phyloP scores from a whole-genome alignment of 2,113 vertebrate species.

The Nematolebias whitei region DNA sequence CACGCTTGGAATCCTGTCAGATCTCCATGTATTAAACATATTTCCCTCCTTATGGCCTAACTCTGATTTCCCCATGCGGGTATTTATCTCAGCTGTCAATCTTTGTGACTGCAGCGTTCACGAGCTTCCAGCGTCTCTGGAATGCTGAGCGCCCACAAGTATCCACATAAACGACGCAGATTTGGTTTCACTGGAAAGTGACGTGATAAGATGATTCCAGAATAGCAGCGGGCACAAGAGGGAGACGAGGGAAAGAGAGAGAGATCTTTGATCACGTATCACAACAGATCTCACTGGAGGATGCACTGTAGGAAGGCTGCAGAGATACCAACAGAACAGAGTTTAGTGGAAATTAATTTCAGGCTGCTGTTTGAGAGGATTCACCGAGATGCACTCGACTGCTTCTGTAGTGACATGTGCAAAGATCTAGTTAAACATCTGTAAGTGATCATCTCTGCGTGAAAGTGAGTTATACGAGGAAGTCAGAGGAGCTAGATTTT shows the following conservation, averaged over 20 bases:
- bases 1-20: slow-evolving; percentile 47
- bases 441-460: neutral
- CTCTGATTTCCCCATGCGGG: slow-evolving; percentile 26
- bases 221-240: slow-evolving; percentile 27
- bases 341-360: slow-evolving; percentile 53
- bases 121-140: slow-evolving; percentile 11
- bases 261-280: slow-evolving; percentile 50
- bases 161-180: slow-evolving; percentile 30
- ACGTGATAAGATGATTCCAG: slow-evolving; percentile 50
- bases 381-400: slow-evolving; percentile 22
- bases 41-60: slow-evolving; percentile 48
- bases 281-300: slow-evolving; percentile 37
- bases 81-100: slow-evolving; percentile 67
- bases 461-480: neutral
- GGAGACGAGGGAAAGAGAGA: too few relatives aligned
- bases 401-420: slow-evolving; percentile 19
- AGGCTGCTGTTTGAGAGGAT: slow-evolving; percentile 33
- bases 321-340: slow-evolving; percentile 42
- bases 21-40: slow-evolving; percentile 63
- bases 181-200: slow-evolving; percentile 38
- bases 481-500: neutral
- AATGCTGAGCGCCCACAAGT: slow-evolving; percentile 12
- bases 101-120: slow-evolving; percentile 47
- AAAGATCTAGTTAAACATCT: slow-evolving; percentile 14
- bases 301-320: slow-evolving; percentile 14